Base-by-base conservation (phyloP, 2,888 invertebrate species). In the Trachelus tabidus region DNA sequence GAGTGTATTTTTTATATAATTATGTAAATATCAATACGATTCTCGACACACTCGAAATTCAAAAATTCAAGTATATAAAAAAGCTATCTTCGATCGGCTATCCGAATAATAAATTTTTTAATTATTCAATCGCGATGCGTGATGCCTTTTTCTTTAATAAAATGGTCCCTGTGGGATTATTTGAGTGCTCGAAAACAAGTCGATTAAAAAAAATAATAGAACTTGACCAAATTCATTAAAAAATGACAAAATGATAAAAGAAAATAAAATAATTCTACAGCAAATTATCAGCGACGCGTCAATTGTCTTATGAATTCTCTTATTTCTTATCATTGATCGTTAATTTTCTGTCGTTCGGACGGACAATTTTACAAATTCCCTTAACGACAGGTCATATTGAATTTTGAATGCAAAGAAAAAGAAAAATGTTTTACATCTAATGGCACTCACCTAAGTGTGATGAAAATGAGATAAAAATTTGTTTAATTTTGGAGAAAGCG, bases 81-180 rank as follows among this genome's bases (percentile, higher is more conserved):
- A 81, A 76, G 82, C 80, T 79, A 82, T 73, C 76, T 77, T 77
- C 68, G 73, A 37, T 40, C 34, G 74, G 79, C 69, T 35, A 74
- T 69, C 71, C 79, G 79, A 81, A 83, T 82, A 76, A 76, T 78
- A 80, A 79, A 76, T 75, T 80, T 80, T 56, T 80, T 76, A 76
- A 74, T 83, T 83, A 77, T 71, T 76, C 76, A 73, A 77, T 80
- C 73, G 78, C 71, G 23, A 71, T 9, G 71, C 71, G 71, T 71
- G 15, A 71, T 71, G 71, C 56, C 56, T 23, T 71, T 71, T 71
- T 71, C 33, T 1, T 74, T 77, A 79, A 84, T 81, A 79, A 82
- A 83, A 77, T 87, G 87, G 87, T 87, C 87, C 87, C 87, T 85
- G 85, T 82, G 87, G 86, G 87, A 87, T 87, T 84, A 80, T 77